Evolutionary conservation across 2,113 vertebrate genomes (phyloP).

Genomic region (Catharus minimus): DNA sequence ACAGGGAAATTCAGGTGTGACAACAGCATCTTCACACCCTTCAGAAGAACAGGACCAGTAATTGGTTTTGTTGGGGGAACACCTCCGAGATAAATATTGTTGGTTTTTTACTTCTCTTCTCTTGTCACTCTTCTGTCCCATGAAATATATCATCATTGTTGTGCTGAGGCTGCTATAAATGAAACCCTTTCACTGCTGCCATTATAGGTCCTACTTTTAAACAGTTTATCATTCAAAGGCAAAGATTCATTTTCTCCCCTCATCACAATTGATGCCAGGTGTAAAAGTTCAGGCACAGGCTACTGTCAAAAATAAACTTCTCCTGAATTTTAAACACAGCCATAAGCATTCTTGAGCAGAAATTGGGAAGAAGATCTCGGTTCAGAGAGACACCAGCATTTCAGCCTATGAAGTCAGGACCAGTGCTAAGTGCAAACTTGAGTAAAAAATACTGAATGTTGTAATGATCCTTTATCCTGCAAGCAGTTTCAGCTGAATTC

Average conservation of each 20-base stretch:
- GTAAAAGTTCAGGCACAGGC: conserved; percentile 1
- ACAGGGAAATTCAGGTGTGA: conserved; percentile 24
- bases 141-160: not conserved
- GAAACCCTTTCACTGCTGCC: conserved; percentile 1
- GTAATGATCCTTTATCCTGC: not conserved
- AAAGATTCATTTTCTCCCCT: conserved; percentile 18
- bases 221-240: conserved; percentile 27
- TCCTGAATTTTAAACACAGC: not conserved
- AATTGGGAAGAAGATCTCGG: not conserved
- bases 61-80: conserved; percentile 55
- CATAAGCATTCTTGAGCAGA: not conserved
- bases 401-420: not conserved
- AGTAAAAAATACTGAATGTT: conserved; percentile 6
- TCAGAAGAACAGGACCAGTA: conserved; percentile 22
- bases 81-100: conserved; percentile 54
- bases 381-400: not conserved
- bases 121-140: not conserved
- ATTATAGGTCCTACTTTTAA: conserved; percentile 33
- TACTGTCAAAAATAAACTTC: not conserved
- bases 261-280: not conserved
- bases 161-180: conserved; percentile 17
- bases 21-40: not conserved
- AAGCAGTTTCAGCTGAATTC: not conserved
- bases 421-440: not conserved
- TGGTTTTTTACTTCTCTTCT: conserved; percentile 18